Percentiles rank a stretch among this genome's conserved stretches.
These are phyloP conservation scores for Lasioglossum vierecki DNA, from an alignment of 2,888 invertebrate genomes.

Conservation along the genomic window DNA sequence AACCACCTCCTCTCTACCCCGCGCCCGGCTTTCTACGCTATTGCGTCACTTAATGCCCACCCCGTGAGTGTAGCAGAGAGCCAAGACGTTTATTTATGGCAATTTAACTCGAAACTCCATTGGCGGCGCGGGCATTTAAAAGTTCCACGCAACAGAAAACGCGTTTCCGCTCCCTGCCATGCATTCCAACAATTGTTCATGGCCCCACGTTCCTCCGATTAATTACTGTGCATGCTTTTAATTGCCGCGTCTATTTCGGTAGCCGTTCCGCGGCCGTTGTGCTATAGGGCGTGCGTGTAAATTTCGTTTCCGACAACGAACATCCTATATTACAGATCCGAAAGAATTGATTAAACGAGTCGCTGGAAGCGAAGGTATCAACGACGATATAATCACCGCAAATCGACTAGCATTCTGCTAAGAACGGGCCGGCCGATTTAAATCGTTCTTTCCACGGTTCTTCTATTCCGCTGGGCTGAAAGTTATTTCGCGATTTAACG, in stretches of 20 bases:
- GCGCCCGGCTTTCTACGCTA: background rate
- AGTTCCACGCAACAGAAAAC: slow-evolving; percentile 43
- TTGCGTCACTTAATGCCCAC: slow-evolving; percentile 46
- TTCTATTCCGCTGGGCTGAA: slow-evolving; percentile 30
- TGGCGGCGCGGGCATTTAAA: slow-evolving; percentile 53
- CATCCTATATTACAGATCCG: background rate
- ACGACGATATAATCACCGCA: background rate
- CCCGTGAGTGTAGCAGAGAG: slow-evolving; percentile 42
- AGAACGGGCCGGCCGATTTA: slow-evolving; percentile 33
- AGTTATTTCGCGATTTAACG: slow-evolving; percentile 67
- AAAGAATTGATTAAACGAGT: background rate
- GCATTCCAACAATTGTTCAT: slow-evolving; percentile 38
- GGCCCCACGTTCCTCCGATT: slow-evolving; percentile 34
- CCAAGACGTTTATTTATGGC: slow-evolving; percentile 65
- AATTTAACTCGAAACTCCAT: slow-evolving; percentile 65
- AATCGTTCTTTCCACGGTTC: slow-evolving; percentile 23
- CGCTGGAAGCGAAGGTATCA: background rate
- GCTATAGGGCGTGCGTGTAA: background rate
- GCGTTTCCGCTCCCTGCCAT: slow-evolving; percentile 22
- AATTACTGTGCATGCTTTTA: slow-evolving; percentile 42
- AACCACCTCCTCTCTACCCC: background rate
- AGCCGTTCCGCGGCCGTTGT: background rate
- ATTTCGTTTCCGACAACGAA: background rate
- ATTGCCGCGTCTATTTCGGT: slow-evolving; percentile 28
- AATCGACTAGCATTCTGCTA: background rate